Conservation (phyloP, 2,888 invertebrate species). For the Bursaphelenchus okinawaensis region DNA sequence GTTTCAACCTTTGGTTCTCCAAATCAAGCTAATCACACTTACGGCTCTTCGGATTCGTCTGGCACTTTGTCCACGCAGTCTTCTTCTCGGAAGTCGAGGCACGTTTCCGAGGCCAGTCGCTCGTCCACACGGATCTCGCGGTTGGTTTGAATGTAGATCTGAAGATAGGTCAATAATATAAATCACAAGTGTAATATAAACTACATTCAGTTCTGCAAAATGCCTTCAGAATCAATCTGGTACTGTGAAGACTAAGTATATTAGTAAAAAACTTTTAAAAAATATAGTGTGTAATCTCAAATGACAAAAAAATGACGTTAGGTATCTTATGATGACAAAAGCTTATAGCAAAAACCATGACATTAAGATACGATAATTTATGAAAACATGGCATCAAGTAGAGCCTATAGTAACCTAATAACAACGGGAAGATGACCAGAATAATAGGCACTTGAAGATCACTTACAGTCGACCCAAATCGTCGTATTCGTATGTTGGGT, state of each 20-base stretch:
- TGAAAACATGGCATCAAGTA: constrained; percentile 2
- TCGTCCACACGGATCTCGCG: constrained; percentile 36
- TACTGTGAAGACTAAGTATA: no score
- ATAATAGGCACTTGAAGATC: background rate
- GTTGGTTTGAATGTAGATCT: constrained; percentile 44
- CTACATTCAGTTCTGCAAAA: no score
- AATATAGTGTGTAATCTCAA: no score
- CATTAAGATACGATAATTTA: constrained; percentile 9
- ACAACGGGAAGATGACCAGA: background rate
- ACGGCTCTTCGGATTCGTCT: constrained; percentile 5
- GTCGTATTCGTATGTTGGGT: constrained; percentile 38
- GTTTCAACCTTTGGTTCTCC: background rate
- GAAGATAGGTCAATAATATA: constrained; percentile 14
- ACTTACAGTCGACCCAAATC: constrained; percentile 39
- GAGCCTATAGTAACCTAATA: background rate
- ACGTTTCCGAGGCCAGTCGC: constrained; percentile 19
- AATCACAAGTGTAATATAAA: no score
- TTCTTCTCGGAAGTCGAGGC: constrained; percentile 13
- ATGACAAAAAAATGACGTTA: no score
- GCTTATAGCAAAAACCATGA: no score
- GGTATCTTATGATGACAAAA: no score
- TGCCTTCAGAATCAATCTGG: no score
- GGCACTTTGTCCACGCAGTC: constrained; percentile 4
- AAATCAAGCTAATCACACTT: background rate
- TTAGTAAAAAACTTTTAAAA: no score